Evolutionary conservation across 2,888 invertebrate species (phyloP).

Genomic region (Zonitis immaculata): DNA sequence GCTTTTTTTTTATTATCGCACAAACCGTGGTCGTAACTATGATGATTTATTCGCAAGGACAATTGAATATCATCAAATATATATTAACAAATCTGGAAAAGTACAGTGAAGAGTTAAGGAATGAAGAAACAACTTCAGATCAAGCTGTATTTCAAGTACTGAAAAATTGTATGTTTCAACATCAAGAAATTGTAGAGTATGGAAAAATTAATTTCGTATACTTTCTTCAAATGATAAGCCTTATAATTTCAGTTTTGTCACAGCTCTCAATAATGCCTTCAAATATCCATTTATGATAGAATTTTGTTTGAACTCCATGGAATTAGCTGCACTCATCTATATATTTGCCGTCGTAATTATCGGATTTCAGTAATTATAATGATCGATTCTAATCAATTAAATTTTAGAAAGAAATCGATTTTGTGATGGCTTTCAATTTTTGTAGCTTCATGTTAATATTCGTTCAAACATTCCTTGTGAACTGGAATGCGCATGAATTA

Average conservation of each 20-base stretch:
- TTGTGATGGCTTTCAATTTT: neutral
- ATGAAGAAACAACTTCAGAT: neutral
- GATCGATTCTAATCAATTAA: no score
- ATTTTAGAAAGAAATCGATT: neutral
- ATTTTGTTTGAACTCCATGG: neutral
- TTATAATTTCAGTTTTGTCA: neutral
- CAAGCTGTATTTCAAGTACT: neutral
- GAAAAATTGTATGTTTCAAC: neutral
- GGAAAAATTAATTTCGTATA: no score
- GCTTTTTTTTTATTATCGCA: no score
- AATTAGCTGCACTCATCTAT: neutral
- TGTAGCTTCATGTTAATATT: neutral
- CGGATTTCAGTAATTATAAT: no score
- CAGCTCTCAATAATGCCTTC: neutral
- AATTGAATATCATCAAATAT: no score
- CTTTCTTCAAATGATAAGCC: no score
- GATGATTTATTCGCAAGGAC: no score
- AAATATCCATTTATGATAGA: neutral
- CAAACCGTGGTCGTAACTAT: no score
- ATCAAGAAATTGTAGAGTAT: neutral
- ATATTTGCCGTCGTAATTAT: neutral
- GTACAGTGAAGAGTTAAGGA: neutral
- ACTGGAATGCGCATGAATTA: neutral
- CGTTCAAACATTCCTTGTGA: neutral
- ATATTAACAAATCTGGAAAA: neutral